Base-by-base conservation (phyloP, 2,113 vertebrate species). In the Engraulis encrasicolus region DNA sequence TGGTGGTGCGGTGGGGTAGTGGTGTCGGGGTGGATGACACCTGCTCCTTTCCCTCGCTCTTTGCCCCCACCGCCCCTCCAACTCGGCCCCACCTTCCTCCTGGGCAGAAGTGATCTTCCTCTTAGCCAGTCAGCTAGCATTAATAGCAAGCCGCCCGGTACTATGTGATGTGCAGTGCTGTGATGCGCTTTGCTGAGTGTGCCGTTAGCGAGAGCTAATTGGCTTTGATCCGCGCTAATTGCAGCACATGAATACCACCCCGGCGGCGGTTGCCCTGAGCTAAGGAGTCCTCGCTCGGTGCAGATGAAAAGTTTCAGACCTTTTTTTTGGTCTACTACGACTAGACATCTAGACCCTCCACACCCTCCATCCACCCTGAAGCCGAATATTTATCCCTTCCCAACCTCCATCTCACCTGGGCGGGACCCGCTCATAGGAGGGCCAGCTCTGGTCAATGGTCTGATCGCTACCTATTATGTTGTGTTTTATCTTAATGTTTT, bases 241-340 rank as follows among this genome's bases (percentile, higher is more conserved):
- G 95, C 92, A 87, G 86, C 92, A 90, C 91, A 90, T 92, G 94
- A 96, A 95, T 96, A 93, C 94, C 93, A 92, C 94, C 93, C 92
- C 93, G 96, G 96, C 94, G 83, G 94, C 9, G 93, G 94, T 94
- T 96, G n/a, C n/a, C n/a, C n/a, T n/a, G n/a, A n/a, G n/a, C 96
- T 96, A 95, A 93, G 90, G 89, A 94, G 94, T 93, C 95, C 94
- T 93, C 93, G 90, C 94, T 93, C 93, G 90, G 92, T 93, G 90
- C 93, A 96, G 94, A 96, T 96, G 93, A 96, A n/a, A 97, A 97
- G 95, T 89, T 80, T 58, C 91, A 58, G 52, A 2, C 15, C 27
- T 71, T 71, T 71, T 18, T 31, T 2, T 6, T 66, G 7, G n/a
- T n/a, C n/a, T n/a, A n/a, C n/a, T n/a, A n/a, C n/a, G n/a, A n/a